These are phyloP conservation scores for Drosophila mayaguana DNA, from an alignment of 2,888 invertebrate species.

Conservation along the genomic window DNA sequence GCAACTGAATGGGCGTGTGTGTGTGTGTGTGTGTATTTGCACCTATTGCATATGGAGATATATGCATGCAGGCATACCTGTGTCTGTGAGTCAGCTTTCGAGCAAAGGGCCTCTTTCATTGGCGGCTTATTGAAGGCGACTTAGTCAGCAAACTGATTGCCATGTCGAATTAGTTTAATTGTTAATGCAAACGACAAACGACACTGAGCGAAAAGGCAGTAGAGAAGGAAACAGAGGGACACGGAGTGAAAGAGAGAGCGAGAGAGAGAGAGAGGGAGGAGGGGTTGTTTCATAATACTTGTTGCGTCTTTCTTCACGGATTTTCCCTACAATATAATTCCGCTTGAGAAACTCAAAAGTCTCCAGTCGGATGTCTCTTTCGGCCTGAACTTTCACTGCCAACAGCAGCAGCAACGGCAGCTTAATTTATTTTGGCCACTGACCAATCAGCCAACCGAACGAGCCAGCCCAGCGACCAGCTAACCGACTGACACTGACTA, in stretches of 20 bases:
- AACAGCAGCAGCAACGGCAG: slow-evolving; percentile 44
- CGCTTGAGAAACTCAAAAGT: slow-evolving; percentile 65
- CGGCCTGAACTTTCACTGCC: slow-evolving; percentile 61
- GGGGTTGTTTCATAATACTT: slow-evolving; percentile 67
- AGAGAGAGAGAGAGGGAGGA: slow-evolving; percentile 5
- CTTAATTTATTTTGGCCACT: slow-evolving; percentile 56
- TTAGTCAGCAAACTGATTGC: slow-evolving; percentile 65
- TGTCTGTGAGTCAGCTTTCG: slow-evolving; percentile 46
- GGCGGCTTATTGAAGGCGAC: slow-evolving; percentile 41
- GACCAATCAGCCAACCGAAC: slow-evolving; percentile 45
- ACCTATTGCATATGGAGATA: slow-evolving; percentile 28
- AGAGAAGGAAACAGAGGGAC: not conserved
- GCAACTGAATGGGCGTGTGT: slow-evolving; percentile 38
- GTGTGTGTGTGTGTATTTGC: slow-evolving; percentile 34
- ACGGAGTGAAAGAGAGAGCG: not conserved
- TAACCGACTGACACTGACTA: slow-evolving; percentile 41
- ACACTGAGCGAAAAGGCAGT: not conserved
- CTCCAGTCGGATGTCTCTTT: slow-evolving; percentile 33
- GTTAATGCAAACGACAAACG: slow-evolving; percentile 61
- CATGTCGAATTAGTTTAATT: slow-evolving; percentile 77
- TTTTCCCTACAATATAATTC: slow-evolving; percentile 79
- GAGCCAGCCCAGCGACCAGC: slow-evolving; percentile 26
- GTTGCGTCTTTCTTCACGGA: slow-evolving; percentile 76
- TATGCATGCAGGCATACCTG: slow-evolving; percentile 10
- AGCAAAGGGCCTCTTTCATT: slow-evolving; percentile 54